A percentile compares a stretch with the other conserved stretches of the same genome.
phyloP scores from a whole-genome alignment of 2,888 invertebrate genomes.

The Nephrotoma flavescens region DNA sequence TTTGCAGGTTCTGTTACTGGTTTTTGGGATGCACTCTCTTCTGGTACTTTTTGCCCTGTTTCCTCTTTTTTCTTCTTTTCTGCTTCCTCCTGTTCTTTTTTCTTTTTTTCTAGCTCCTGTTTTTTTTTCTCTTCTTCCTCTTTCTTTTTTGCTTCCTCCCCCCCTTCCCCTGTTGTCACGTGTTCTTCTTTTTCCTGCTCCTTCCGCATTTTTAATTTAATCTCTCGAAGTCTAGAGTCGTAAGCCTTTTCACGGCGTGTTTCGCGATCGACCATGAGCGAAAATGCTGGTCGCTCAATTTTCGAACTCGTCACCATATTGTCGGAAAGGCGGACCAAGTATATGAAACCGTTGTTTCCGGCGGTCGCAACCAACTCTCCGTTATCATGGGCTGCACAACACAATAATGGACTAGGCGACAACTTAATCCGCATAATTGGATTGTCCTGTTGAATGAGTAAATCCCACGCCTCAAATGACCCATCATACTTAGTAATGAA shows the following conservation, averaged over 20 bases:
- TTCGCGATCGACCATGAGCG: constrained; percentile 72
- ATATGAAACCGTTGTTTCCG: constrained; percentile 51
- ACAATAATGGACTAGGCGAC: constrained; percentile 50
- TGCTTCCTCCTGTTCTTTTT: not conserved
- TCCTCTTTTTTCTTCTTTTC: not conserved
- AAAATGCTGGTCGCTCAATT: constrained; percentile 55
- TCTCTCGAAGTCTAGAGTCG: constrained; percentile 72
- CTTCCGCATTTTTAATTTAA: constrained; percentile 41
- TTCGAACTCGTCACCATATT: constrained; percentile 49
- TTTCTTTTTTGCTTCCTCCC: not conserved
- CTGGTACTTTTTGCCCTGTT: not conserved
- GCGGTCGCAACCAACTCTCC: constrained; percentile 47
- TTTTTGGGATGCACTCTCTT: not conserved
- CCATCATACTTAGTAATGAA: constrained; percentile 77
- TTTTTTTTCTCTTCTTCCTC: not conserved
- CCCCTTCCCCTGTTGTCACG: not conserved
- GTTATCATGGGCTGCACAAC: constrained; percentile 51
- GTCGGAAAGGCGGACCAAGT: constrained; percentile 56
- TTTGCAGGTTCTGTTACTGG: not conserved
- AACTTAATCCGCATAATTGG: constrained; percentile 60
- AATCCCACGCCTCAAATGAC: constrained; percentile 79
- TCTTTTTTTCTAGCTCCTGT: not conserved
- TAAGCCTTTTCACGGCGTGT: constrained; percentile 79
- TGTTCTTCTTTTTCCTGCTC: not conserved
- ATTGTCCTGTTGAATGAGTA: constrained; percentile 67